Evolutionary conservation across 2,888 invertebrate species (phyloP).

Genomic region (Allolobophora icterica): DNA sequence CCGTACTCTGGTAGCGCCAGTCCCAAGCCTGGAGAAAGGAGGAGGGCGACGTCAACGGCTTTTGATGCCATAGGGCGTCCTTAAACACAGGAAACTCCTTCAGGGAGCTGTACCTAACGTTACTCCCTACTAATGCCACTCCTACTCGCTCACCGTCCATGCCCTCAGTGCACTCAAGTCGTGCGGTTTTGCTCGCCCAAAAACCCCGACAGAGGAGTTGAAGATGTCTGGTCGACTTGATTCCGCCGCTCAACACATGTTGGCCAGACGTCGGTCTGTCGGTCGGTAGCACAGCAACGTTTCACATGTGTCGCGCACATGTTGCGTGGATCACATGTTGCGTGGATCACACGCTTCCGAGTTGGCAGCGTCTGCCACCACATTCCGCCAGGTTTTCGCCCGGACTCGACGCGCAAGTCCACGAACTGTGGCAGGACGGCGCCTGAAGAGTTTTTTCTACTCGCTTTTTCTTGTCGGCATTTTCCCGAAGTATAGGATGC

Average conservation of each 20-base stretch:
- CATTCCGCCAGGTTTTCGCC: not conserved
- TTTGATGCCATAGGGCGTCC: too few species aligned
- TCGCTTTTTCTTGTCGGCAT: too few species aligned
- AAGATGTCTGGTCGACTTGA: not conserved
- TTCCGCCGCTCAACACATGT: not conserved
- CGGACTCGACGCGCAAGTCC: not conserved
- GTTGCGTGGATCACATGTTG: not conserved
- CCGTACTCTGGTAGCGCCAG: too few species aligned
- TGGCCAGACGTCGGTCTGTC: too few species aligned
- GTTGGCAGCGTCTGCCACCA: not conserved
- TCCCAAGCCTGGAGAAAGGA: too few species aligned
- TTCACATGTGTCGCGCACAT: conserved; percentile 3
- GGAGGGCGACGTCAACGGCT: too few species aligned
- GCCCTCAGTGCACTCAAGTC: not conserved
- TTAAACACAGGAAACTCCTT: too few species aligned
- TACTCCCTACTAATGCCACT: too few species aligned
- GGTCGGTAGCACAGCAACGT: not conserved
- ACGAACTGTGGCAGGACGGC: not conserved
- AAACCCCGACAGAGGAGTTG: not conserved
- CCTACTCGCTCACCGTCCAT: not conserved
- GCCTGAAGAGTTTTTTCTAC: not conserved
- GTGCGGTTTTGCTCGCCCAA: not conserved
- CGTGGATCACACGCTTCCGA: not conserved
- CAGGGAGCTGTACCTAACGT: too few species aligned
- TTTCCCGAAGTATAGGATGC: too few species aligned